A percentile compares a stretch with the other conserved stretches of the same genome.
Conservation (phyloP, 1,140 invertebrate species). For the Armadillidium nasatum region DNA sequence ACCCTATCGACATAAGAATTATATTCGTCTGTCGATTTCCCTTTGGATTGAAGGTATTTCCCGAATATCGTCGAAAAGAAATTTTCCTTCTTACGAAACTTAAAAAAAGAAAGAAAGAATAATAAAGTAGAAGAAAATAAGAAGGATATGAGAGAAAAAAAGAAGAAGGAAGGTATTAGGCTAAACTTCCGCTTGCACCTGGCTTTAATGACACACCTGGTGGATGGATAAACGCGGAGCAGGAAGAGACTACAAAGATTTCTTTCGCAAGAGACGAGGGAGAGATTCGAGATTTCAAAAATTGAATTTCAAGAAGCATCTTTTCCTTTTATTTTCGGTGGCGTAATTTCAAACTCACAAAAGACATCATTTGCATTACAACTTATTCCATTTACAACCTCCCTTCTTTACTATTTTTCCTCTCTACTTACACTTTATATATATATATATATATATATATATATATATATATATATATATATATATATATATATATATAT, state of each 20-base stretch:
- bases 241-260: slow-evolving; percentile 4
- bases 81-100: too few species aligned
- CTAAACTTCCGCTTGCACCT: slow-evolving; percentile 2
- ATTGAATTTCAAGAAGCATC: background rate
- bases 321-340: background rate
- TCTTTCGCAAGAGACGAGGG: background rate
- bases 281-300: background rate
- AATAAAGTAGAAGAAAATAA: too few species aligned
- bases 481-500: too few species aligned
- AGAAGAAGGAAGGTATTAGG: background rate
- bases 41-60: too few species aligned
- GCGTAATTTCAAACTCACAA: background rate
- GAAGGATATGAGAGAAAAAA: too few species aligned
- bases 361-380: background rate
- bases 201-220: slow-evolving; percentile 1
- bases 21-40: background rate
- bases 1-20: background rate
- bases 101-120: too few species aligned
- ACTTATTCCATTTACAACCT: background rate
- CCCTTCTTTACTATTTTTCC: too few species aligned
- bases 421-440: too few species aligned
- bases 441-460: too few species aligned
- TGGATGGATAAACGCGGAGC: background rate
- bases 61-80: too few species aligned
- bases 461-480: too few species aligned